Evolutionary conservation across 2,888 invertebrate genomes (phyloP), one percentile per base, ranked within the genome.

Genomic region (Plemyria rubiginata): DNA sequence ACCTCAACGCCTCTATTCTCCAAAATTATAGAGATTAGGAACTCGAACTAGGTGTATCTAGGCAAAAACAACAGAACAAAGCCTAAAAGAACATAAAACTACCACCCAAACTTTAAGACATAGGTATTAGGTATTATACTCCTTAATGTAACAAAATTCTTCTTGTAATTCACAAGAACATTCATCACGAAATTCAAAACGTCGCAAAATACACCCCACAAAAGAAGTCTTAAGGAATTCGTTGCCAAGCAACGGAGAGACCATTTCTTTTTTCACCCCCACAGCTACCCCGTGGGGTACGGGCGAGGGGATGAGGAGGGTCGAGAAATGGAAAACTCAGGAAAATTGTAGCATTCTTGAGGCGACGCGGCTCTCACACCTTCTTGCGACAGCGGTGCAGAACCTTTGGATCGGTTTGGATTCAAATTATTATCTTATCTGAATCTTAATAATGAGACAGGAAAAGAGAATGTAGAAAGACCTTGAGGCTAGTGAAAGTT

Each of bases 271-370:
- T 86, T 85, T 81, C 82, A 72, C 80, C 80, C 70, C 69, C 79
- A 72, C 74, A 50, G 50, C 55, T 38, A 51, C 53, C 45, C 59
- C 22, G 29, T 67, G 60, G 53, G 60, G 72, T 58, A 57, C 56
- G 64, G 65, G 66, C 69, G 69, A 60, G 65, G 66, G 70, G 62
- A 70, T 73, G 78, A 81, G 78, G 81, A 77, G 80, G 85, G 84
- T 83, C 83, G 88, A 90, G 92, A 90, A 92, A 92, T 92, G 92
- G 92, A 92, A 92, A 92, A 92, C 92, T 92, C 92, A 86, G 89
- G 92, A 92, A 92, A 92, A 92, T 91, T 92, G 92, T 92, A 92
- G 92, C 92, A 92, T 92, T 92, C 92, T 92, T 92, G 92, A 92
- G 92, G 92, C 91, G 88, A 90, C 89, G 89, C 88, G 85, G 83